These are phyloP conservation scores for Melanophora roralis DNA, from an alignment of 2,888 invertebrate genomes.

Conservation along the genomic window DNA sequence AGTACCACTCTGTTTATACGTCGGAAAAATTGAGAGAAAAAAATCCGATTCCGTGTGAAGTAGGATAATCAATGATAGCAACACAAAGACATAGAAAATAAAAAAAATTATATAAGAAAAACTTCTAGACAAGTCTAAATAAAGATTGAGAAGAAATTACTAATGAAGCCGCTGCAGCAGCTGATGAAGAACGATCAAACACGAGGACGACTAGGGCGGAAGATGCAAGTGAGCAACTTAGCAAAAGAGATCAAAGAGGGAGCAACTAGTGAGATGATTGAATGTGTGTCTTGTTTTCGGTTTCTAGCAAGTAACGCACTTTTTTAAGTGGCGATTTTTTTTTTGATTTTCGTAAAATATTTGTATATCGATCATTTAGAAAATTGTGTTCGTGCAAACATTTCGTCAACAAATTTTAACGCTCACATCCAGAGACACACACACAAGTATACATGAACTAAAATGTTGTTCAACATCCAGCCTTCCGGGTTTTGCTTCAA, in stretches of 20 bases:
- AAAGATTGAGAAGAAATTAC: slow-evolving; percentile 75
- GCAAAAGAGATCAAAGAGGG: slow-evolving; percentile 60
- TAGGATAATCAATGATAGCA: slow-evolving; percentile 47
- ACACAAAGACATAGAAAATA: slow-evolving; percentile 71
- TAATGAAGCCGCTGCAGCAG: slow-evolving; percentile 75
- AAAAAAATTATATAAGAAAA: slow-evolving; percentile 68
- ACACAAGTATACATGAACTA: slow-evolving; percentile 17
- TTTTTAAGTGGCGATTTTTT: slow-evolving; percentile 13
- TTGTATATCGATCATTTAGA: slow-evolving; percentile 31
- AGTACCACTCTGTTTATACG: slow-evolving; percentile 85
- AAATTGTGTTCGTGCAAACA: slow-evolving; percentile 38
- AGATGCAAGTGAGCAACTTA: slow-evolving; percentile 67
- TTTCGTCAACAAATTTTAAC: slow-evolving; percentile 58
- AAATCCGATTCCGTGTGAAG: no score
- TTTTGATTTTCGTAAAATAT: slow-evolving; percentile 10
- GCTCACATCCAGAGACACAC: slow-evolving; percentile 58
- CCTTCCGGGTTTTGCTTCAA: neutral
- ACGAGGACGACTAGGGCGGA: slow-evolving; percentile 65
- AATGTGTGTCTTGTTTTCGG: slow-evolving; percentile 59
- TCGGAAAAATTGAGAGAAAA: neutral
- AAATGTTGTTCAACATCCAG: neutral
- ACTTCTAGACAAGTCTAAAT: slow-evolving; percentile 61
- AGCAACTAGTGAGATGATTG: slow-evolving; percentile 63
- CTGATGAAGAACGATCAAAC: slow-evolving; percentile 68
- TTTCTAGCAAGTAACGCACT: slow-evolving; percentile 39